A percentile compares a stretch with the other conserved stretches of the same genome.
Conservation (phyloP, 2,888 invertebrate genomes). For the Habrosyne pyritoides region DNA sequence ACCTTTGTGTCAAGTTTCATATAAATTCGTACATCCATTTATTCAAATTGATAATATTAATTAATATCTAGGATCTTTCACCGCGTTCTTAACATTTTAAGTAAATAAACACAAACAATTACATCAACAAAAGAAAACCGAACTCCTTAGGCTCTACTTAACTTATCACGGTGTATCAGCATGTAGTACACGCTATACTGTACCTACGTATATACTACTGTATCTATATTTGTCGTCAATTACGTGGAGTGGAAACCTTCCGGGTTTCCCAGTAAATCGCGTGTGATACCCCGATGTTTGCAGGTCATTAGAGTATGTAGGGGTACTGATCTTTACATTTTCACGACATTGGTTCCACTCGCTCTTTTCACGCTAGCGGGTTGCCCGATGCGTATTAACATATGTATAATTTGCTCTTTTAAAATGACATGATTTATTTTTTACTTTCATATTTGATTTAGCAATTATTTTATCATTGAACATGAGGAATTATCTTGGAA, state of each 20-base stretch:
- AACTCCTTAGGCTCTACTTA: neutral
- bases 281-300: constrained; percentile 59
- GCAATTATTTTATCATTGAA: no score
- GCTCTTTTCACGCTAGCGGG: constrained; percentile 40
- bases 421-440: no score
- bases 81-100: no score
- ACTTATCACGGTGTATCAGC: neutral
- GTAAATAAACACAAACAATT: neutral
- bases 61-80: no score
- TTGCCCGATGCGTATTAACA: constrained; percentile 44
- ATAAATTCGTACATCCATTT: no score
- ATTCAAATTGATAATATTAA: no score
- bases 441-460: no score
- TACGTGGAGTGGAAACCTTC: constrained; percentile 36
- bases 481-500: no score
- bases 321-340: constrained; percentile 42
- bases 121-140: constrained; percentile 9
- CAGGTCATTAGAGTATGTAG: constrained; percentile 58
- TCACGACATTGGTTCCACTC: constrained; percentile 38
- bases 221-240: constrained; percentile 50
- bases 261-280: constrained; percentile 43
- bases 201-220: neutral
- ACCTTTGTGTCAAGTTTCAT: no score
- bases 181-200: neutral
- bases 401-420: constrained; percentile 13